Percentiles rank a stretch among this genome's conserved stretches.
Evolutionary conservation across 1,140 invertebrate species (phyloP).

Genomic region (Calosoma granatense): DNA sequence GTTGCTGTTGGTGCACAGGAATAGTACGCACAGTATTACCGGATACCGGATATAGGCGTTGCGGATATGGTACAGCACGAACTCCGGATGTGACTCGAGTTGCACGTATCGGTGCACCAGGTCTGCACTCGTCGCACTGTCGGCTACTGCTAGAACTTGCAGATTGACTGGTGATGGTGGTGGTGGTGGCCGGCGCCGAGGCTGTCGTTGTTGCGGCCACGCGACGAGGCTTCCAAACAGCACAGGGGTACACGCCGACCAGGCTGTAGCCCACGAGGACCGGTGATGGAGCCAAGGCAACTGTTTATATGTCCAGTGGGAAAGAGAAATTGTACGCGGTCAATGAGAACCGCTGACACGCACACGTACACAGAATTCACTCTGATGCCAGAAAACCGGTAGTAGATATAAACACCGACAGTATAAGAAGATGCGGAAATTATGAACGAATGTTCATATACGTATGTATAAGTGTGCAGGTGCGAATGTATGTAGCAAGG

Average conservation of each 20-base stretch:
- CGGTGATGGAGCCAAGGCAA: conserved; percentile 35
- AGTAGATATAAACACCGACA: not conserved
- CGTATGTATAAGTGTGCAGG: too few relatives aligned
- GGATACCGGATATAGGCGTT: conserved; percentile 11
- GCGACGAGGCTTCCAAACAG: conserved; percentile 37
- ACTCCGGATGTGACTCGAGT: not conserved
- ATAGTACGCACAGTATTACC: conserved; percentile 16
- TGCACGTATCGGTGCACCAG: not conserved
- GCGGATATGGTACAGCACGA: conserved; percentile 20
- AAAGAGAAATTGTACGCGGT: not conserved
- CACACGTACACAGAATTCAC: too few relatives aligned
- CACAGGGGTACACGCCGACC: conserved; percentile 42
- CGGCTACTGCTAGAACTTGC: not conserved
- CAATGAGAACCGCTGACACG: not conserved
- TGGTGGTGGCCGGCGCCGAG: conserved; percentile 18
- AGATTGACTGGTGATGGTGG: conserved; percentile 15
- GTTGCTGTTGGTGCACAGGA: conserved; percentile 15
- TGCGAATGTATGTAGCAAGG: too few relatives aligned
- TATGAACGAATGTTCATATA: too few relatives aligned
- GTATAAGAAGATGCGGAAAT: not conserved
- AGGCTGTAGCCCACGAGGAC: conserved; percentile 41
- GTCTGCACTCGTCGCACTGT: not conserved
- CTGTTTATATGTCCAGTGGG: conserved; percentile 15
- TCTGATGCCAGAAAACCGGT: too few relatives aligned
- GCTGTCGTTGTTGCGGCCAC: conserved; percentile 15